Conservation (phyloP, 2,113 vertebrate genomes). For the Mastomys natalensis region DNA sequence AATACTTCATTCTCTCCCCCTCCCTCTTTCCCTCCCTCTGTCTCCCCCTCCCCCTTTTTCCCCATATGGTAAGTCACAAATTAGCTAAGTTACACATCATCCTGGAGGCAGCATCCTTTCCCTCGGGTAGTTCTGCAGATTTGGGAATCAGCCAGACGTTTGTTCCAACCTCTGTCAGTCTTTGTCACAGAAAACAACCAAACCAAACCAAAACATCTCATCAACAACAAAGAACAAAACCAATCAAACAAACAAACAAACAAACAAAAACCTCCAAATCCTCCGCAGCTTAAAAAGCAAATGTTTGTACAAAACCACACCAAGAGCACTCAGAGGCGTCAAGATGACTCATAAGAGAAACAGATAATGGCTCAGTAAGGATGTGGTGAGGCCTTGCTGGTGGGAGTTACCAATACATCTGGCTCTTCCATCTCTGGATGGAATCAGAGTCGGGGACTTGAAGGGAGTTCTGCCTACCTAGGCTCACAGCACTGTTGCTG, state of each 20-base stretch:
- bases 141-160: neutral
- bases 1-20: neutral
- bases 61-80: neutral
- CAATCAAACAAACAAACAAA: no score
- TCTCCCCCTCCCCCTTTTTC: no score
- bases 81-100: neutral
- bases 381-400: neutral
- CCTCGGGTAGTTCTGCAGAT: neutral
- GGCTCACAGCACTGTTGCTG: neutral
- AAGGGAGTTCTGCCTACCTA: neutral
- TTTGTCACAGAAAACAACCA: slow-evolving; percentile 8
- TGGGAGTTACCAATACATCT: neutral
- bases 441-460: neutral
- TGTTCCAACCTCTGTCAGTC: neutral
- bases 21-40: no score
- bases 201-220: no score
- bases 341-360: neutral
- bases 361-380: neutral
- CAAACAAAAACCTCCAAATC: neutral
- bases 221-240: no score
- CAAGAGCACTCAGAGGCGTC: neutral
- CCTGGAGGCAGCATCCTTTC: neutral
- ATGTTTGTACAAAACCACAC: neutral
- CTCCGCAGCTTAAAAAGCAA: neutral
- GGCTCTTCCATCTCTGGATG: neutral